Evolutionary conservation across 1,140 invertebrate genomes (phyloP).

Genomic region (Scaptomyza graminum): DNA sequence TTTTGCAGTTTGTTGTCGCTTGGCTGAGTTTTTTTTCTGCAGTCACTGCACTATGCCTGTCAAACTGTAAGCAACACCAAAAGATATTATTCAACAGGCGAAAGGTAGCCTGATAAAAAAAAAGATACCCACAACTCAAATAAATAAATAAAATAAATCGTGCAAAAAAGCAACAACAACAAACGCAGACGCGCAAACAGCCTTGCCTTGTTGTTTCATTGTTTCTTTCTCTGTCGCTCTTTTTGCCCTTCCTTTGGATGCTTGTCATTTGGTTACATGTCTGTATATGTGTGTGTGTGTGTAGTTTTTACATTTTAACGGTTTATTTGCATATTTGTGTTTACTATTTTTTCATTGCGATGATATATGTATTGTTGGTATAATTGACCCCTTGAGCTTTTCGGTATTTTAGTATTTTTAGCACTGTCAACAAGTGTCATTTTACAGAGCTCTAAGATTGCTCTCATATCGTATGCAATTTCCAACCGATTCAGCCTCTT

Average conservation of each 20-base stretch:
- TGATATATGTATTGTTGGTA: too few species aligned
- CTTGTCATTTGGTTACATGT: not conserved
- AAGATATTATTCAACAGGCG: constrained; percentile 47
- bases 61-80: constrained; percentile 41
- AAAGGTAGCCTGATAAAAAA: constrained; percentile 26
- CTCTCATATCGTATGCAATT: not conserved
- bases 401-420: too few species aligned
- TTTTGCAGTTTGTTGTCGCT: constrained; percentile 9
- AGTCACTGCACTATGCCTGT: constrained; percentile 43
- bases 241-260: not conserved
- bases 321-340: not conserved
- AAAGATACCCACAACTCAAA: constrained; percentile 22
- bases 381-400: too few species aligned
- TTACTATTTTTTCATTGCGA: too few species aligned
- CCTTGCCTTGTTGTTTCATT: constrained; percentile 14
- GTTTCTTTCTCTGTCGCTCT: not conserved
- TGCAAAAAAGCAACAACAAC: not conserved
- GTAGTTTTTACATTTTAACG: not conserved
- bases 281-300: not conserved
- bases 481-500: not conserved
- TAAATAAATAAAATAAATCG: constrained; percentile 31
- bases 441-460: too few species aligned
- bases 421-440: too few species aligned
- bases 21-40: constrained; percentile 13
- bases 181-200: constrained; percentile 14